phyloP scores from a whole-genome alignment of 2,888 invertebrate genomes.

The Sesia apiformis region DNA sequence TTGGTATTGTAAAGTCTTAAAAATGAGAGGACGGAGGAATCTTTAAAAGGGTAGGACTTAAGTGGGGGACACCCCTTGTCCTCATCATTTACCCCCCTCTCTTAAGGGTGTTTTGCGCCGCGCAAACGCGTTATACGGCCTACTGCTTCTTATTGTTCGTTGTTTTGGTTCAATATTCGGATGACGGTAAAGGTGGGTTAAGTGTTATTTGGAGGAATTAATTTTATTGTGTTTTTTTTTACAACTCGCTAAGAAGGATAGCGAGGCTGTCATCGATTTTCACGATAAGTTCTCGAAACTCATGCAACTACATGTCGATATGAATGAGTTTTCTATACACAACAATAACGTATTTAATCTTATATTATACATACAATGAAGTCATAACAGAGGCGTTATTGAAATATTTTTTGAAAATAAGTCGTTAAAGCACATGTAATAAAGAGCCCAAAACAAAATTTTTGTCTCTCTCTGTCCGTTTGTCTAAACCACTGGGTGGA shows the following conservation, averaged over 20 bases:
- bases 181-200: constrained; percentile 58
- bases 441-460: too few relatives aligned
- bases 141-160: constrained; percentile 61
- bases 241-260: neutral
- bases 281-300: too few relatives aligned
- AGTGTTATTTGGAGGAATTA: constrained; percentile 51
- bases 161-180: constrained; percentile 67
- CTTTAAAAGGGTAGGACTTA: constrained; percentile 74
- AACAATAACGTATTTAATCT: too few relatives aligned
- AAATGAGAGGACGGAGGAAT: constrained; percentile 71
- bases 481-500: too few relatives aligned
- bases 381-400: too few relatives aligned
- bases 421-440: too few relatives aligned
- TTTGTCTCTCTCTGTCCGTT: too few relatives aligned
- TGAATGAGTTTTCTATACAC: too few relatives aligned
- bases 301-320: too few relatives aligned
- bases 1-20: constrained; percentile 73
- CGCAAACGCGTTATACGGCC: constrained; percentile 64
- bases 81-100: constrained; percentile 31
- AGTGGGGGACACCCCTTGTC: constrained; percentile 46
- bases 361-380: too few relatives aligned
- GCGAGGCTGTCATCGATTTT: too few relatives aligned
- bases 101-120: constrained; percentile 37
- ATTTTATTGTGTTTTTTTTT: constrained; percentile 15
- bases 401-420: too few relatives aligned